Evolutionary conservation across 1,140 invertebrate genomes (phyloP).

Genomic region (Bombus affinis): DNA sequence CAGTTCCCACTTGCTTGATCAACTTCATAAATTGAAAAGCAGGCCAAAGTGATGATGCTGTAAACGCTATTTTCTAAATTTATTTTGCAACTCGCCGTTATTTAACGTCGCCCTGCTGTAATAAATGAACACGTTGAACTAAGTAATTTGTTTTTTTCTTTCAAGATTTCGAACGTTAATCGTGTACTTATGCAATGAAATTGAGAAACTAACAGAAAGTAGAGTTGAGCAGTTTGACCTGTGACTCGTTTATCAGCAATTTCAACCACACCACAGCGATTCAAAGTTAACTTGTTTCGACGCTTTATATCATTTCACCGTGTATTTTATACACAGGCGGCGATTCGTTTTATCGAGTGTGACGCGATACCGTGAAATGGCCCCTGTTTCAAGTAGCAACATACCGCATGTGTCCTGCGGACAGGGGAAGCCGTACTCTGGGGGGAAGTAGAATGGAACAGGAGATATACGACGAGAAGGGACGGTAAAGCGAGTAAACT

Average conservation of each 20-base stretch:
- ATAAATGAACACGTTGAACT: too few species aligned
- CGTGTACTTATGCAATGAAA: too few species aligned
- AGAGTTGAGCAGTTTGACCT: background rate
- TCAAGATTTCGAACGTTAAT: background rate
- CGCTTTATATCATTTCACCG: background rate
- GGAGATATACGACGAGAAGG: background rate
- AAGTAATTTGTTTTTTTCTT: background rate
- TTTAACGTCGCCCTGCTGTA: too few species aligned
- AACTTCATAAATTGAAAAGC: too few species aligned
- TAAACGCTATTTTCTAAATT: too few species aligned
- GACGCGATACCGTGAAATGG: conserved; percentile 15
- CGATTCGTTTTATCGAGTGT: background rate
- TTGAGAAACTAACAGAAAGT: too few species aligned
- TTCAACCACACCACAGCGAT: background rate
- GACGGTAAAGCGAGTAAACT: conserved; percentile 42
- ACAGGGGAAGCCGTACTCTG: background rate
- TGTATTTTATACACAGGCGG: background rate
- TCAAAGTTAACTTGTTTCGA: background rate
- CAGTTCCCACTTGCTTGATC: too few species aligned
- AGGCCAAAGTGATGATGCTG: too few species aligned
- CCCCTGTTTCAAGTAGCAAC: background rate
- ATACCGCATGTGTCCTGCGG: background rate
- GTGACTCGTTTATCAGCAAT: background rate
- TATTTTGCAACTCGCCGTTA: too few species aligned
- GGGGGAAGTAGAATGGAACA: background rate